Base-by-base conservation (phyloP, 2,888 invertebrate species). In the Polyommatus iphigenia region DNA sequence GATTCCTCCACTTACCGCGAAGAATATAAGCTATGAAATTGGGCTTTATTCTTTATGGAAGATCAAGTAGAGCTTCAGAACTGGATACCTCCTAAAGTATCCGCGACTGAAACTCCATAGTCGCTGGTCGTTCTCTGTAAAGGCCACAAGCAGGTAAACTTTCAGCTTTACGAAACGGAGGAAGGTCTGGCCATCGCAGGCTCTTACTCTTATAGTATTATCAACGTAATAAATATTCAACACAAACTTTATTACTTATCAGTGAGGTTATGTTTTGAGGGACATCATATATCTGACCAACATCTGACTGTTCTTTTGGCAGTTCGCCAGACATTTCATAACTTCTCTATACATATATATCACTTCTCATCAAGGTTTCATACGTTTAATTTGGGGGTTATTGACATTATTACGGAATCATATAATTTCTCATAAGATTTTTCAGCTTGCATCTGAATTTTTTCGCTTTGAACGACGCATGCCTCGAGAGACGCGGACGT, bases 311-410 rank as follows among this genome's bases (percentile, higher is more conserved):
- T 18, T 29, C 85, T 83, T 83, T 87, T 92, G 93, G 93, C 91
- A 82, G 80, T 80, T 84, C 86, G 93, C 93, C 93, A 93, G 91
- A 84, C 87, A 87, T 93, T 91, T 92, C 91, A 90, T 89, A 92
- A 92, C 86, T 81, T 84, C 83, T 88, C 89, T 92, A 92, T 88
- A 89, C 91, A 88, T 92, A 90, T 83, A 88, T 92, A 90, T 83
- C 6, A 75, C 20, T 75, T 29, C 29, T 81, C 85, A 85, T 88
- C 91, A 93, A 92, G 93, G 92, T 92, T 91, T 87, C 77, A 77
- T 87, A 87, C 87, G 87, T 89, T 89, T 90, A 89, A 89, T 93
- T 92, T 91, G 90, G 89, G 88, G 93, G 93, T 94, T 93, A 93
- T 92, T 94, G 93, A 94, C 94, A 90, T 91, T 88, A 88, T 84